Evolutionary conservation across 1,140 invertebrate species (phyloP).

Genomic region (Mactra quadrangularis): DNA sequence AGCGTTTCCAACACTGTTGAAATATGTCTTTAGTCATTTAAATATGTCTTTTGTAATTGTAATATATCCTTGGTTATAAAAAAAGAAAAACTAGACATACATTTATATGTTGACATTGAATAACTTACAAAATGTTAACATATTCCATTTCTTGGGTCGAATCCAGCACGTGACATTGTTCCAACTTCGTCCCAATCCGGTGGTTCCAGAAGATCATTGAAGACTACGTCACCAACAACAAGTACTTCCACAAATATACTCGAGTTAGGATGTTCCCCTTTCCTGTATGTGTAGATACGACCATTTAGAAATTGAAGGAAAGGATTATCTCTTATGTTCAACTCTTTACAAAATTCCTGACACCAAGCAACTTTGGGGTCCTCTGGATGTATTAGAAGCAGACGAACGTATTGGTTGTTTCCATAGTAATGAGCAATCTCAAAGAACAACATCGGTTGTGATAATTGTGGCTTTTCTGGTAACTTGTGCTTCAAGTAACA

Average conservation of each 20-base stretch:
- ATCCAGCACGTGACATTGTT: constrained; percentile 20
- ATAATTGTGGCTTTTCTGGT: constrained; percentile 10
- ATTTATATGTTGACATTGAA: too few relatives aligned
- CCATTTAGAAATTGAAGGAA: too few relatives aligned
- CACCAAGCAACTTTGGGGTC: constrained; percentile 46
- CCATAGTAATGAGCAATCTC: too few relatives aligned
- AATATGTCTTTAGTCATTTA: too few relatives aligned
- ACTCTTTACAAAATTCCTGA: constrained; percentile 16
- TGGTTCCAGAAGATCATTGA: constrained; percentile 35
- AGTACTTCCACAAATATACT: constrained; percentile 29
- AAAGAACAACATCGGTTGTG: constrained; percentile 27
- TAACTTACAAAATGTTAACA: background rate
- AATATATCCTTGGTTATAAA: too few relatives aligned
- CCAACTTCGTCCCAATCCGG: constrained; percentile 48
- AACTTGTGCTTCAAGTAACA: constrained; percentile 20
- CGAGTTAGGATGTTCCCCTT: background rate
- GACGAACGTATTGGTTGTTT: too few relatives aligned
- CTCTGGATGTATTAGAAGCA: too few relatives aligned
- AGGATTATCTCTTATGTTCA: constrained; percentile 15
- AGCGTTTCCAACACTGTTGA: too few relatives aligned
- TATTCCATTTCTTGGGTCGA: constrained; percentile 40
- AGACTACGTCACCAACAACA: constrained; percentile 41
- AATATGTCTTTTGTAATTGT: too few relatives aligned
- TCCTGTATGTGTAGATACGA: constrained; percentile 36
- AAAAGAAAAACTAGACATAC: too few relatives aligned